Conservation (phyloP, 2,797 vertebrate genomes). For the Notolepis coatsorum region DNA sequence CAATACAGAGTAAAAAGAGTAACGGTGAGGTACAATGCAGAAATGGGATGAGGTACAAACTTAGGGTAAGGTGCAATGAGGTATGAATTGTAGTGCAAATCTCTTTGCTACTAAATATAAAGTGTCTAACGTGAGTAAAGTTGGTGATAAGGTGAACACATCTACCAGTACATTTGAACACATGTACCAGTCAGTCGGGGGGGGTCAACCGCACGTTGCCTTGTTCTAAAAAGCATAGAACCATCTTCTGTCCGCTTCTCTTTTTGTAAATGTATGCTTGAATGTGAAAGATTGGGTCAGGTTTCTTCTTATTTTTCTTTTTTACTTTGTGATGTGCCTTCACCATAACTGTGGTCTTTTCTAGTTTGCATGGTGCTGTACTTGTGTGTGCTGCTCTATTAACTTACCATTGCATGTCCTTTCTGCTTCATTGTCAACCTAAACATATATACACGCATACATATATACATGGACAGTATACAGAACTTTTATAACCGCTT, state of each 20-base stretch:
- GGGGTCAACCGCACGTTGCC: not conserved
- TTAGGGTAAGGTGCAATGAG: too few species aligned
- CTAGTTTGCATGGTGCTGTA: slow-evolving; percentile 48
- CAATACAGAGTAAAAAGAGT: too few species aligned
- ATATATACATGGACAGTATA: not conserved
- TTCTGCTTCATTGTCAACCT: not conserved
- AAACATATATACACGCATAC: too few species aligned
- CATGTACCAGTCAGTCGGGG: too few species aligned
- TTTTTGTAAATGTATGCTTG: slow-evolving; percentile 8
- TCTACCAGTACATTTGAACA: too few species aligned
- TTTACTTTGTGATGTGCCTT: slow-evolving; percentile 10
- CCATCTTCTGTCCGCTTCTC: slow-evolving; percentile 5
- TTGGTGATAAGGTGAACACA: too few species aligned
- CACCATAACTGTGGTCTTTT: not conserved
- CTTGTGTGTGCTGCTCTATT: slow-evolving; percentile 35
- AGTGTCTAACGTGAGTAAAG: too few species aligned
- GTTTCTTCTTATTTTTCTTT: not conserved
- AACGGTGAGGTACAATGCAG: too few species aligned
- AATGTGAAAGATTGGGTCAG: not conserved
- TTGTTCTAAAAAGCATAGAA: too few species aligned
- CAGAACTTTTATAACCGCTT: not conserved
- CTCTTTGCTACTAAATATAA: too few species aligned
- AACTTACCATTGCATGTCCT: slow-evolving; percentile 44
- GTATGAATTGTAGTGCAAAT: too few species aligned
- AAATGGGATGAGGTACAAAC: too few species aligned